Base-by-base conservation (phyloP, 2,888 invertebrate genomes). In the Coelinius sp. region DNA sequence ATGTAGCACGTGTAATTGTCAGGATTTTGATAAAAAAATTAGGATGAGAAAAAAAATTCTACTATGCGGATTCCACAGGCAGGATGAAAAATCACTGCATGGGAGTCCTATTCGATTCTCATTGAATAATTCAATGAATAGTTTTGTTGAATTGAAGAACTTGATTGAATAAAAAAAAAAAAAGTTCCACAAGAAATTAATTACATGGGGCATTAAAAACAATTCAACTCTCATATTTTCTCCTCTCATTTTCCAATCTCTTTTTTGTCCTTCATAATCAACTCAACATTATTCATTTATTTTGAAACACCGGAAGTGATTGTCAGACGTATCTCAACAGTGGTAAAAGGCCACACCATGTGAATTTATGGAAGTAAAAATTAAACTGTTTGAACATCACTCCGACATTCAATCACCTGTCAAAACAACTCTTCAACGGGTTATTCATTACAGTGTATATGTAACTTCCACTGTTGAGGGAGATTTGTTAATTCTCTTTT, bases 371-470 rank as follows among this genome's bases (percentile, higher is more conserved):
- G 14, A 14, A 31, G 8, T 53, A 56, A 56, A 56, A 56, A 56
- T 56, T 17, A 38, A 41, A 41, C 41, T 63, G 27, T 56, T 56
- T 56, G 25, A 63, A 63, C 41, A 63, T 63, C 25, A 63, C 41
- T 63, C 41, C 14, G 24, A 14, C 41, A n/a, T 63, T 63, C 35
- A 64, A 46, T 56, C 12, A 35, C 49, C 22, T 68, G 68, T 65
- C 65, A 65, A 73, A 73, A 65, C 72, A 68, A 59, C 56, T 31
- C 41, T 24, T 63, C 44, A 63, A 63, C 22, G 24, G 3, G 41
- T 63, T 41, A 63, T 63, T 63, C 41, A 63, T 63, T 24, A 25
- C 7, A 7, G 10, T 63, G 63, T 24, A 35, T 59, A 59, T 59
- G 59, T 31, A 35, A 59, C 59, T 31, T 59, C 31, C 31, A 59